Evolutionary conservation across 23 tunicate genomes (phyloP).

Genomic region (Oikopleura vanhoeffeni): DNA sequence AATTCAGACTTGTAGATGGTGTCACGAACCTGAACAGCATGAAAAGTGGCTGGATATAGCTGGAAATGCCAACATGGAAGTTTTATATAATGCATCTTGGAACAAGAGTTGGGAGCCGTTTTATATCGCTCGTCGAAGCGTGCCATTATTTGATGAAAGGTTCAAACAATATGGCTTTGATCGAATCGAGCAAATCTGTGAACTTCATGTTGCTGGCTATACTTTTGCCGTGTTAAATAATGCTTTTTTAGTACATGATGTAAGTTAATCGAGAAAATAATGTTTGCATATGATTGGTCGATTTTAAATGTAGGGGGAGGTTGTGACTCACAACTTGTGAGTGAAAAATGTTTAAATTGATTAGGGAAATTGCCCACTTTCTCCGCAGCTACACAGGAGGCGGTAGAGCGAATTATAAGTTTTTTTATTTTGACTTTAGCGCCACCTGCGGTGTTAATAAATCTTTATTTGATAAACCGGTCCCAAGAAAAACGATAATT

Average conservation of each 20-base stretch:
- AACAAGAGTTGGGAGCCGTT: constrained; percentile 98
- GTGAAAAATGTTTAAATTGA: too few species aligned
- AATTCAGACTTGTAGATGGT: constrained; percentile 87
- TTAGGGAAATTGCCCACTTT: too few species aligned
- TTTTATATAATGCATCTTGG: constrained; percentile 63
- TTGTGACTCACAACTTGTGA: not conserved
- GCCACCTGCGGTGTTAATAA: too few species aligned
- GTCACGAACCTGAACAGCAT: constrained; percentile 59
- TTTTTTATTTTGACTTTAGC: too few species aligned
- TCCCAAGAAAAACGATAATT: too few species aligned
- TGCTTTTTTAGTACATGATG: constrained; percentile 79
- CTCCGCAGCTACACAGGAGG: too few species aligned
- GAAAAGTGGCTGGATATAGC: constrained; percentile 40
- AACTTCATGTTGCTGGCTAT: constrained; percentile 91
- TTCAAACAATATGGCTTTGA: constrained; percentile 91
- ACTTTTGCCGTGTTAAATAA: constrained; percentile 46
- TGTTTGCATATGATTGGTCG: too few species aligned
- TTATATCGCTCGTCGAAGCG: constrained; percentile 47
- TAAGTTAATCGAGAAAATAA: too few species aligned
- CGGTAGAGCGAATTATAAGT: too few species aligned
- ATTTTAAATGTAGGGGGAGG: not conserved
- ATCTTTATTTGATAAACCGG: too few species aligned
- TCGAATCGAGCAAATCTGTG: constrained; percentile 63
- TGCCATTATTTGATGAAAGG: constrained; percentile 81
- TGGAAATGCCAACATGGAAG: constrained; percentile 22